These are phyloP conservation scores for Formica aserva DNA, from an alignment of 2,888 invertebrate species.

Conservation along the genomic window DNA sequence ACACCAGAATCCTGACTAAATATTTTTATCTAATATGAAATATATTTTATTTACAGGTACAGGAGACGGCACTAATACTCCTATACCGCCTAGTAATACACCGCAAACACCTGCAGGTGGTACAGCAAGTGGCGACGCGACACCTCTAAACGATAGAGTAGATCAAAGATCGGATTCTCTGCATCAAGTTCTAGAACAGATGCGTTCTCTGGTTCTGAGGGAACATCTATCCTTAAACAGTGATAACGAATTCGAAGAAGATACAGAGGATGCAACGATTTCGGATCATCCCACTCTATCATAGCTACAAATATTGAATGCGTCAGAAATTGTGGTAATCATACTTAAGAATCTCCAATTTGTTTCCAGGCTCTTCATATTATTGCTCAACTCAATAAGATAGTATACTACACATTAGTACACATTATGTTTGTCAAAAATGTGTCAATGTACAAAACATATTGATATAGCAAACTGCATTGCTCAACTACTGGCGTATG, in stretches of 20 bases:
- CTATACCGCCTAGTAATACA: slow-evolving; percentile 84
- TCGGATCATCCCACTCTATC: slow-evolving; percentile 75
- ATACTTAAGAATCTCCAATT: slow-evolving; percentile 29
- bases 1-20: not conserved
- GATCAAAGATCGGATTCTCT: slow-evolving; percentile 82
- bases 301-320: slow-evolving; percentile 72
- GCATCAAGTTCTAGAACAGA: slow-evolving; percentile 84
- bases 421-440: slow-evolving; percentile 2
- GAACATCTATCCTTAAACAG: slow-evolving; percentile 79
- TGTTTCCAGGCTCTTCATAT: not conserved
- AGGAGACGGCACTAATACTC: slow-evolving; percentile 82
- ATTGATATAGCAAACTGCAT: slow-evolving; percentile 37
- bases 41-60: slow-evolving; percentile 55
- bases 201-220: slow-evolving; percentile 82
- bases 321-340: slow-evolving; percentile 41
- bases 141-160: slow-evolving; percentile 80
- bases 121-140: slow-evolving; percentile 82
- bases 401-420: slow-evolving; percentile 33
- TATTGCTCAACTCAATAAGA: slow-evolving; percentile 31
- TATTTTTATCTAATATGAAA: not conserved
- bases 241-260: slow-evolving; percentile 80
- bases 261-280: slow-evolving; percentile 76
- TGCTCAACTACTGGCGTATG: slow-evolving; percentile 41
- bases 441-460: slow-evolving; percentile 17
- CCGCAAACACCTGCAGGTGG: slow-evolving; percentile 84